Evolutionary conservation across 2,888 invertebrate species (phyloP).

Genomic region (Stegophylla sp.): DNA sequence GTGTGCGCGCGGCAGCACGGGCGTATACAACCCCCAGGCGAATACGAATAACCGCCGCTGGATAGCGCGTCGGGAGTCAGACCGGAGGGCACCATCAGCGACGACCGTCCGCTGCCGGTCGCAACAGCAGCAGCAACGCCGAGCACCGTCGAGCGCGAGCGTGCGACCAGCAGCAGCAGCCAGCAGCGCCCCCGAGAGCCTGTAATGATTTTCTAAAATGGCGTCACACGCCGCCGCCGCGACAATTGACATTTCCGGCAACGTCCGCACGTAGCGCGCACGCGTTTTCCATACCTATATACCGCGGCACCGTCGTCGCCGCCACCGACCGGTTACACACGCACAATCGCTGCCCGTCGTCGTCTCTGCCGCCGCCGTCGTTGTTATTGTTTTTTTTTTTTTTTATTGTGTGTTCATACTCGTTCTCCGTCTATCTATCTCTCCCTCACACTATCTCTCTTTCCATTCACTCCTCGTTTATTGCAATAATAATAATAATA

Average conservation of each 20-base stretch:
- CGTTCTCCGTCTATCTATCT: neutral
- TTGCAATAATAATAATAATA: too few species aligned
- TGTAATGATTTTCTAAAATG: constrained; percentile 59
- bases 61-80: neutral
- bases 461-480: too few species aligned
- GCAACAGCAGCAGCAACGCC: neutral
- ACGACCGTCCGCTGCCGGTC: neutral
- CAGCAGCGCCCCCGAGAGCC: constrained; percentile 38
- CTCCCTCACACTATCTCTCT: neutral
- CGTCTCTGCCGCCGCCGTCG: neutral
- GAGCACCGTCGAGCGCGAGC: too few species aligned
- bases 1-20: neutral
- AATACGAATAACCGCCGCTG: neutral
- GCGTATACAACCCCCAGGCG: neutral
- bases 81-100: neutral
- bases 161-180: constrained; percentile 7
- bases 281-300: neutral
- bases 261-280: constrained; percentile 50
- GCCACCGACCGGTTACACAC: constrained; percentile 16
- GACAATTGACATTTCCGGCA: constrained; percentile 58
- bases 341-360: neutral
- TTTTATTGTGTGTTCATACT: neutral
- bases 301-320: neutral
- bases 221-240: constrained; percentile 51
- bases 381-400: constrained; percentile 3